Evolutionary conservation across 2,888 invertebrate species (phyloP).

Genomic region (Sepiola atlantica): DNA sequence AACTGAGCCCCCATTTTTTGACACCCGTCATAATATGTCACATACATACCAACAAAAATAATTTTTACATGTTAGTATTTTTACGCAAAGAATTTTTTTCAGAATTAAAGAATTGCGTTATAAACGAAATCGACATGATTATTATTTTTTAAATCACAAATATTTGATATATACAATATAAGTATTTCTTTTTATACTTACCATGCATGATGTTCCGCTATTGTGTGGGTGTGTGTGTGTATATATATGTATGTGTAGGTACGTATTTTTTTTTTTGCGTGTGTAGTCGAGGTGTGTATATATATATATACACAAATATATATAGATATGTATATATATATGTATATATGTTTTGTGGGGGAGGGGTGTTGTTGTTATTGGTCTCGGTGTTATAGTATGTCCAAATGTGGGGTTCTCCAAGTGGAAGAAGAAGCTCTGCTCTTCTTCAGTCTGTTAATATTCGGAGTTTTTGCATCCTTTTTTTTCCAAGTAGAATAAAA

Average conservation of each 20-base stretch:
- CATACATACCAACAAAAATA: not conserved
- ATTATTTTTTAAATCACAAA: too few relatives aligned
- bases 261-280: not conserved
- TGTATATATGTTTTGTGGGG: not conserved
- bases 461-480: not conserved
- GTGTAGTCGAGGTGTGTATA: not conserved
- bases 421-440: too few relatives aligned
- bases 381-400: slow-evolving; percentile 9
- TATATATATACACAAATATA: too few relatives aligned
- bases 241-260: not conserved
- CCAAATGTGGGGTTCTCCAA: slow-evolving; percentile 16
- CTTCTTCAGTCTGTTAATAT: not conserved
- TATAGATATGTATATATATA: too few relatives aligned
- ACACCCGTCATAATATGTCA: not conserved
- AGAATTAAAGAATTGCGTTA: not conserved
- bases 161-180: not conserved
- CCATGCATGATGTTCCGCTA: not conserved
- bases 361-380: not conserved
- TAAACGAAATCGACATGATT: not conserved
- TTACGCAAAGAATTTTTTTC: not conserved
- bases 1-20: not conserved
- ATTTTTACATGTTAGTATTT: not conserved
- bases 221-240: not conserved
- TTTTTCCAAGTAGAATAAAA: not conserved
- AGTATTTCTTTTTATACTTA: not conserved